Evolutionary conservation across 2,888 invertebrate species (phyloP).

Genomic region (Athrips mouffetella): DNA sequence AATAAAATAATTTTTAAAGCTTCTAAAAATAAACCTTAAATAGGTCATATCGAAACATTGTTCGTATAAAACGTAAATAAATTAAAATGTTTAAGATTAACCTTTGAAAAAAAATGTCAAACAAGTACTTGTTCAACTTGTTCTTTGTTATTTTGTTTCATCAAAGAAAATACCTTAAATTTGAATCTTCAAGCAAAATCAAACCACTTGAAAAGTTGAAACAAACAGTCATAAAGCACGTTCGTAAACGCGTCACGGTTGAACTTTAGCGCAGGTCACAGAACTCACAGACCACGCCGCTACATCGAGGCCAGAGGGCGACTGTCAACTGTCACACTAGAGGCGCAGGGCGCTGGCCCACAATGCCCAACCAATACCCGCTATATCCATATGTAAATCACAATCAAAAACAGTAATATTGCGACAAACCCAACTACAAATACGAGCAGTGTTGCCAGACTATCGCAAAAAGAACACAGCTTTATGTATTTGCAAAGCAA

Average conservation of each 20-base stretch:
- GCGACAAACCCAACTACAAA: constrained; percentile 72
- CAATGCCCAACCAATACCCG: constrained; percentile 48
- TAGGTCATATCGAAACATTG: too few relatives aligned
- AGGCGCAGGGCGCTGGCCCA: constrained; percentile 51
- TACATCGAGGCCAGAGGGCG: constrained; percentile 57
- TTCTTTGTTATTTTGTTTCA: too few relatives aligned
- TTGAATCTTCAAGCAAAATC: not conserved
- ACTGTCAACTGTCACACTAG: constrained; percentile 44
- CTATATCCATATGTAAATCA: constrained; percentile 68
- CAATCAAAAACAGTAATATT: constrained; percentile 71
- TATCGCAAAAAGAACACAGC: too few relatives aligned
- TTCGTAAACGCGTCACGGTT: not conserved
- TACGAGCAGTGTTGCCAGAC: not conserved
- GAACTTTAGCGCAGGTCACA: not conserved
- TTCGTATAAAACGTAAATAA: too few relatives aligned
- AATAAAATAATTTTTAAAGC: too few relatives aligned
- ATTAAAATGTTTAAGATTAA: too few relatives aligned
- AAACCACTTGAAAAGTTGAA: not conserved
- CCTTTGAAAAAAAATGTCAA: too few relatives aligned
- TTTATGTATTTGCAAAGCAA: too few relatives aligned
- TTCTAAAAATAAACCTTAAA: too few relatives aligned
- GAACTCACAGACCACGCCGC: constrained; percentile 31
- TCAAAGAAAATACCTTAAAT: not conserved
- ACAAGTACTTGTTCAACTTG: too few relatives aligned
- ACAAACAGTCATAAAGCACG: not conserved